phyloP scores from a whole-genome alignment of 2,797 vertebrate species.

The Pristis pectinata region DNA sequence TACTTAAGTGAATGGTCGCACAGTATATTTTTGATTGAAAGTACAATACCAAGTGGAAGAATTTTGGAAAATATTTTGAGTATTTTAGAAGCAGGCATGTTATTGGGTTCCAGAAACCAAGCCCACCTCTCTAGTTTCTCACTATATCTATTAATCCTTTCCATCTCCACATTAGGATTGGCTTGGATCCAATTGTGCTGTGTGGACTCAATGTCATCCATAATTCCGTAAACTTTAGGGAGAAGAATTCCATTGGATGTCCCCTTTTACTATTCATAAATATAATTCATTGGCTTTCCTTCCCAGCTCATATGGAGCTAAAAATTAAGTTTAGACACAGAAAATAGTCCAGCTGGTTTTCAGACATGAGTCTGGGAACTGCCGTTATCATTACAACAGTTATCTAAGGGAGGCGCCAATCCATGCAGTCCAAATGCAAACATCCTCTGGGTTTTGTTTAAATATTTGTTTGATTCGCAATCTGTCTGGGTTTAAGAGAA shows the following conservation, averaged over 20 bases:
- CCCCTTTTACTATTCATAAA: background rate
- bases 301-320: background rate
- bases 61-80: too few species aligned
- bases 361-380: background rate
- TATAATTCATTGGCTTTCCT: background rate
- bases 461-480: too few species aligned
- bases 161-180: background rate
- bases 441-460: background rate
- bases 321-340: background rate
- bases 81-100: too few species aligned
- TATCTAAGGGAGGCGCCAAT: background rate
- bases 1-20: background rate
- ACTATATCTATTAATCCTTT: background rate
- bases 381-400: background rate
- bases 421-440: background rate
- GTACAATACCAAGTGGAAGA: too few species aligned
- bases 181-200: background rate
- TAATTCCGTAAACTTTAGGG: background rate
- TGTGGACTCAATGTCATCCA: background rate
- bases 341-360: background rate
- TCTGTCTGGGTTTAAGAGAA: too few species aligned
- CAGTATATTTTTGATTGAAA: too few species aligned
- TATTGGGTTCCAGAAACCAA: too few species aligned
- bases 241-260: background rate
- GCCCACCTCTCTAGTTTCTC: background rate